Percentiles rank a stretch among this genome's conserved stretches.
These are phyloP conservation scores for Trissolcus japonicus DNA, from an alignment of 2,888 invertebrate genomes.

Conservation along the genomic window DNA sequence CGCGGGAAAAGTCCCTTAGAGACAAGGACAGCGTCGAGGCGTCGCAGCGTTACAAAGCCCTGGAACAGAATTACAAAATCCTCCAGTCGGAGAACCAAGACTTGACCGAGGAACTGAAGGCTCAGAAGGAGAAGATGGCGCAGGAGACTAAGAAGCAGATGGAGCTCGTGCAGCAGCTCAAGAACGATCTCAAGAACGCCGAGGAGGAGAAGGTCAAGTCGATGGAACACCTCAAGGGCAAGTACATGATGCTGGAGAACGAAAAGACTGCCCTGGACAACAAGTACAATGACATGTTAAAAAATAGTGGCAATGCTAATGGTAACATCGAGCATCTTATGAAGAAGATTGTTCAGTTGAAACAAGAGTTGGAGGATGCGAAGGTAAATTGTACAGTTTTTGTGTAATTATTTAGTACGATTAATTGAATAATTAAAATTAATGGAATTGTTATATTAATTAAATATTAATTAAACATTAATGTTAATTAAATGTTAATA, in stretches of 20 bases:
- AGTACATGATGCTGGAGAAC: slow-evolving; percentile 65
- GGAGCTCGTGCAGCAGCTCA: slow-evolving; percentile 64
- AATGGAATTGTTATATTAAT: too few species aligned
- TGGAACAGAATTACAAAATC: slow-evolving; percentile 71
- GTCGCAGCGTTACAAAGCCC: slow-evolving; percentile 69
- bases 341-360: slow-evolving; percentile 69
- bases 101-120: slow-evolving; percentile 69
- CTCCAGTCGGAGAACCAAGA: slow-evolving; percentile 70
- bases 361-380: slow-evolving; percentile 64
- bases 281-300: slow-evolving; percentile 66
- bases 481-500: too few species aligned
- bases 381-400: slow-evolving; percentile 62
- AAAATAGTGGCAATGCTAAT: slow-evolving; percentile 59
- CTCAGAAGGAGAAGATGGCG: slow-evolving; percentile 65
- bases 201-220: slow-evolving; percentile 65
- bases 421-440: too few species aligned
- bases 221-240: slow-evolving; percentile 69
- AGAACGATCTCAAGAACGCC: slow-evolving; percentile 63
- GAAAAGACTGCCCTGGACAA: slow-evolving; percentile 67
- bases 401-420: too few species aligned
- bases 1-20: slow-evolving; percentile 68
- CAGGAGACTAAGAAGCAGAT: slow-evolving; percentile 65
- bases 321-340: slow-evolving; percentile 66
- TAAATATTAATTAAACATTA: too few species aligned
- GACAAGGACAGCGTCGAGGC: slow-evolving; percentile 72